Conservation (phyloP, 2,888 invertebrate genomes). For the Drosophila antonietae region DNA sequence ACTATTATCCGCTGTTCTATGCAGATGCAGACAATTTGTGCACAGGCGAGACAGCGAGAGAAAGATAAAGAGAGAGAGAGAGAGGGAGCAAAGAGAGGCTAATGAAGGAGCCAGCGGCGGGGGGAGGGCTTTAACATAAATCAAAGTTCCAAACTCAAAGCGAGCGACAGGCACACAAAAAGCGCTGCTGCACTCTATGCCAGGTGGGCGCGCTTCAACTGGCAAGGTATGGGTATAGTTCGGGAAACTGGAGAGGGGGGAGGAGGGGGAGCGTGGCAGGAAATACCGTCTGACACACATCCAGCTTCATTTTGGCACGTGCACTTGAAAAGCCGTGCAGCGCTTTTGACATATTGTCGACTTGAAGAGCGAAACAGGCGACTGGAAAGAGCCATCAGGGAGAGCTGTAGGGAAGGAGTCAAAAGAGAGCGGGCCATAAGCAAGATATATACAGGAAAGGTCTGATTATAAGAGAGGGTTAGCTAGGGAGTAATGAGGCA, state of each 20-base stretch:
- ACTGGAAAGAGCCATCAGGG: background rate
- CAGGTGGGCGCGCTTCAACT: background rate
- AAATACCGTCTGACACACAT: slow-evolving; percentile 72
- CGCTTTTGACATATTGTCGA: slow-evolving; percentile 63
- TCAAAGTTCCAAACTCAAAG: slow-evolving; percentile 73
- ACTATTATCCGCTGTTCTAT: slow-evolving; percentile 72
- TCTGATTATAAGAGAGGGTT: no score
- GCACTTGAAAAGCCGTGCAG: slow-evolving; percentile 70
- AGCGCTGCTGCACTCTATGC: slow-evolving; percentile 24
- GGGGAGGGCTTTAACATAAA: slow-evolving; percentile 67
- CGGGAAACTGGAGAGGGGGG: background rate
- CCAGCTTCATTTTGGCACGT: slow-evolving; percentile 75
- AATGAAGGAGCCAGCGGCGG: slow-evolving; percentile 19
- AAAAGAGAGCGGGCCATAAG: background rate
- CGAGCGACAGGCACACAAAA: slow-evolving; percentile 70
- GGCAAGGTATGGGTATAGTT: background rate
- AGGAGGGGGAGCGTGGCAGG: slow-evolving; percentile 23
- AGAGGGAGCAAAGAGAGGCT: background rate
- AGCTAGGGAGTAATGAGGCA: no score
- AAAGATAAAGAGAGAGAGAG: background rate
- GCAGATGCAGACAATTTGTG: slow-evolving; percentile 69
- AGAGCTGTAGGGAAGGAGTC: background rate
- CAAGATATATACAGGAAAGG: background rate
- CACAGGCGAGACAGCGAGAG: background rate
- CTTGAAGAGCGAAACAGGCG: slow-evolving; percentile 33